phyloP scores from a whole-genome alignment of 2,888 invertebrate species.

The Agapostemon virescens region DNA sequence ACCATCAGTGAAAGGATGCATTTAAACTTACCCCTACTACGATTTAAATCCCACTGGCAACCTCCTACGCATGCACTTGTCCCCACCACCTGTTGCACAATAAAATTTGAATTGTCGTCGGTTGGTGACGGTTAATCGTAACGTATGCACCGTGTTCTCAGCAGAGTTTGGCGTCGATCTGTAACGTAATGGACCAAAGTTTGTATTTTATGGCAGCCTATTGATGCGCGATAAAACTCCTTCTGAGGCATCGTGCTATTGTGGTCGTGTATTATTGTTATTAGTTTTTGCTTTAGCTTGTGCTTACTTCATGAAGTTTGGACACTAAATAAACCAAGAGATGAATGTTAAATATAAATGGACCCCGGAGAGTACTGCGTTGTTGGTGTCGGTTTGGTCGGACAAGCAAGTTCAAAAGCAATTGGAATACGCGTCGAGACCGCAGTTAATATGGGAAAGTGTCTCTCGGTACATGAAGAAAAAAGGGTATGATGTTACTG shows the following conservation, averaged over 20 bases:
- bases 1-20: no score
- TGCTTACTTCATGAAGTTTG: not conserved
- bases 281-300: not conserved
- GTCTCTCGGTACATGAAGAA: conserved; percentile 78
- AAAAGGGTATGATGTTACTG: conserved; percentile 77
- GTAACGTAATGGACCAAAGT: not conserved
- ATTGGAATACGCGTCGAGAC: conserved; percentile 74
- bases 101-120: conserved; percentile 62
- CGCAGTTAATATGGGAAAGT: conserved; percentile 79
- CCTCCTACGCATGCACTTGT: conserved; percentile 27
- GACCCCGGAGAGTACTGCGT: conserved; percentile 78
- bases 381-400: conserved; percentile 79
- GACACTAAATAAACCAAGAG: not conserved
- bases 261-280: not conserved
- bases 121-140: conserved; percentile 47
- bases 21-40: no score
- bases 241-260: not conserved
- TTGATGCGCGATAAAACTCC: conserved; percentile 22
- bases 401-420: conserved; percentile 79
- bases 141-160: not conserved
- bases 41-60: not conserved
- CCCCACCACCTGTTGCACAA: conserved; percentile 52
- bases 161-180: not conserved
- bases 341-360: conserved; percentile 78
- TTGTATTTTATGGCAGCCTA: conserved; percentile 14